phyloP scores from a whole-genome alignment of 2,797 vertebrate species.

The Gambusia yucatana region DNA sequence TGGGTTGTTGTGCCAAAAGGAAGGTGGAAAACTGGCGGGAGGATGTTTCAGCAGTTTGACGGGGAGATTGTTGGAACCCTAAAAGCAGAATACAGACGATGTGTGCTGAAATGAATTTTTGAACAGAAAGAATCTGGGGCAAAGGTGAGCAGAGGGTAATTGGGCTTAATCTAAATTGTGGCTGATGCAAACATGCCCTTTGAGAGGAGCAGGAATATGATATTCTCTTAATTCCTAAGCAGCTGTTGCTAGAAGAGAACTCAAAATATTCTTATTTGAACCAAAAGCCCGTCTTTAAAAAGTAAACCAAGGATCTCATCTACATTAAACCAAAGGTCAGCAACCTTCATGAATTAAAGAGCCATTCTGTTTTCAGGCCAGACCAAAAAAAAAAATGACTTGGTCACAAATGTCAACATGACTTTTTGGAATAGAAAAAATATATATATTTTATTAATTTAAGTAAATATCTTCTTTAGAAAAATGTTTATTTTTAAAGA shows the following conservation, averaged over 20 bases:
- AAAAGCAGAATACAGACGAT: neutral
- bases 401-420: too few relatives aligned
- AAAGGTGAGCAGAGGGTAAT: slow-evolving; percentile 8
- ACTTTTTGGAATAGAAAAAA: too few relatives aligned
- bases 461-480: too few relatives aligned
- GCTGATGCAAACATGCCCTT: neutral
- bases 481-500: too few relatives aligned
- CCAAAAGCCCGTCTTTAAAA: neutral
- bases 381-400: too few relatives aligned
- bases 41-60: neutral
- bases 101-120: neutral
- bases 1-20: slow-evolving; percentile 12
- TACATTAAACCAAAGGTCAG: neutral
- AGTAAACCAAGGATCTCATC: neutral
- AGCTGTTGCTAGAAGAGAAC: neutral
- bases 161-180: slow-evolving; percentile 13
- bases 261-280: neutral
- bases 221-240: neutral
- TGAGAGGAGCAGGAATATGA: slow-evolving; percentile 3
- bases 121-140: neutral
- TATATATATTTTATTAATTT: too few relatives aligned
- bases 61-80: neutral
- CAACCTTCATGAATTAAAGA: too few relatives aligned
- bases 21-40: neutral
- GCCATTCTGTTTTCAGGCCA: too few relatives aligned